Evolutionary conservation across 35 echinoderm and acorn worm genomes (phyloP).

Genomic region (Apostichopus parvimensis): DNA sequence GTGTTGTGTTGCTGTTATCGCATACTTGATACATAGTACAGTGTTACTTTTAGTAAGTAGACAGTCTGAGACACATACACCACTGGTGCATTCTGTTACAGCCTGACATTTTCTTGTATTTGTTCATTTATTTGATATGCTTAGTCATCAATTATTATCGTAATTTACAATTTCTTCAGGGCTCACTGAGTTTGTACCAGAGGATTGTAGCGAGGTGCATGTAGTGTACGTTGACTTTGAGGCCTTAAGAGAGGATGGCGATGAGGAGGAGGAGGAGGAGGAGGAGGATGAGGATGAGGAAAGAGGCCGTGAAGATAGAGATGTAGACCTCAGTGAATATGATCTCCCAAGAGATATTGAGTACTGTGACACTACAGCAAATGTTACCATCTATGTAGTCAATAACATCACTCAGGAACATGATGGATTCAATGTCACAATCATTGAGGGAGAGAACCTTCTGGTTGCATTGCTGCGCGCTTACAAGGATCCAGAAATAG

Average conservation of each 20-base stretch:
- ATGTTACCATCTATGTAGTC: neutral
- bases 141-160: too few species aligned
- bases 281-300: too few species aligned
- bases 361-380: neutral
- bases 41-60: too few species aligned
- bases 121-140: too few species aligned
- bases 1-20: too few species aligned
- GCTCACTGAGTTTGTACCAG: neutral
- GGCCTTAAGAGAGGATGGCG: neutral
- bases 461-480: neutral
- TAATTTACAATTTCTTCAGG: neutral
- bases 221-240: neutral
- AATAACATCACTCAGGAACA: neutral
- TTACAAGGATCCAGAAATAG: slow-evolving; percentile 13
- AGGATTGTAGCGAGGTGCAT: neutral
- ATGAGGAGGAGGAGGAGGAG: too few species aligned
- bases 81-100: too few species aligned
- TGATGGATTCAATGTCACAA: neutral
- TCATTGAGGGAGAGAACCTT: slow-evolving; percentile 4
- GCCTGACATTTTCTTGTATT: too few species aligned
- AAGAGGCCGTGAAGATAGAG: neutral
- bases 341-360: neutral
- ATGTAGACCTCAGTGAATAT: neutral
- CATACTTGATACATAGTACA: too few species aligned
- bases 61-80: too few species aligned